A percentile compares a stretch with the other conserved stretches of the same genome.
phyloP scores from a whole-genome alignment of 2,113 vertebrate species.

The Gopherus evgoodei region DNA sequence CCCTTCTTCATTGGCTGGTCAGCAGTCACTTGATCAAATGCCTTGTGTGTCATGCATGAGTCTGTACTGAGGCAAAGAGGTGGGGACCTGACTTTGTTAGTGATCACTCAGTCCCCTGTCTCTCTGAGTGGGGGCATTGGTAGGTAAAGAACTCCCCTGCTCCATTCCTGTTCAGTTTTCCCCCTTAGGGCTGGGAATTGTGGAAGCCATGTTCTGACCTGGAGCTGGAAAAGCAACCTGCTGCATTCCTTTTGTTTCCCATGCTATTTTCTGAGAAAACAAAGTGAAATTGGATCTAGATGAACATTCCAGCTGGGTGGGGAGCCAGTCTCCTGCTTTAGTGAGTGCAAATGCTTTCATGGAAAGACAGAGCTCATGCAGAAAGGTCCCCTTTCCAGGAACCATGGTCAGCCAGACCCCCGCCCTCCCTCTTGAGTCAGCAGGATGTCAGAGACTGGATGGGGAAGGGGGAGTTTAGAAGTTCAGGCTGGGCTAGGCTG shows the following conservation, averaged over 20 bases:
- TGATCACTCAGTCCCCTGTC: neutral
- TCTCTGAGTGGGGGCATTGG: neutral
- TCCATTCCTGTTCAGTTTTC: rapidly evolving
- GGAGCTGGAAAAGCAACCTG: constrained; percentile 23
- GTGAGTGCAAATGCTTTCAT: neutral
- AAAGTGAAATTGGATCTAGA: neutral
- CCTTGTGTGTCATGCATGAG: neutral
- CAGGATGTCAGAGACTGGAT: neutral
- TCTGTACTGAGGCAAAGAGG: neutral
- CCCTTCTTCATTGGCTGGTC: neutral
- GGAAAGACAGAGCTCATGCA: neutral
- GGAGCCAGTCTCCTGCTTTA: neutral
- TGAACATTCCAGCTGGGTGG: constrained; percentile 62
- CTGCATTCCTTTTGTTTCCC: constrained; percentile 25
- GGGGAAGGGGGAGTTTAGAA: rapidly evolving
- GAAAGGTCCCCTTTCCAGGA: constrained; percentile 40
- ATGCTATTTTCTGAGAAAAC: constrained; percentile 11
- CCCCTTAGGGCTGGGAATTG: neutral
- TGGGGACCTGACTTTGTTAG: neutral
- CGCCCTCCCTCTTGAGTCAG: neutral
- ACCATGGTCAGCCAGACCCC: neutral
- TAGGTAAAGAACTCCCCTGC: neutral
- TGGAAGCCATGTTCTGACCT: neutral
- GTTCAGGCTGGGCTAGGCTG: rapidly evolving
- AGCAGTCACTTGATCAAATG: neutral